Evolutionary conservation across 1,140 invertebrate genomes (phyloP).

Genomic region (Aphaenogaster floridana): DNA sequence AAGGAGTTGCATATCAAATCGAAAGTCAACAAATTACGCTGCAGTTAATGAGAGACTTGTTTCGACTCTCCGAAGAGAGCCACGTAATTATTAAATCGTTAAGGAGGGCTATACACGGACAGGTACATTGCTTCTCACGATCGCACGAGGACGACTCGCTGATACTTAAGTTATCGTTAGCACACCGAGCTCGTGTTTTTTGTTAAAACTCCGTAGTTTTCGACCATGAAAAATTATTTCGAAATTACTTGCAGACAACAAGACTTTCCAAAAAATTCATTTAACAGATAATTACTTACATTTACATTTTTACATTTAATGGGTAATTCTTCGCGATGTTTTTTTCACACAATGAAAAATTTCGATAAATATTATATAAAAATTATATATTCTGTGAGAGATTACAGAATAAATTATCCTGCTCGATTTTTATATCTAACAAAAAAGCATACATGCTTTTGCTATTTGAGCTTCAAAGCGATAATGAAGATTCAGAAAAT

Average conservation of each 20-base stretch:
- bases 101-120: conserved; percentile 52
- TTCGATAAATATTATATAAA: conserved; percentile 5
- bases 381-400: neutral
- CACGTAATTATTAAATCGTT: conserved; percentile 71
- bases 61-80: conserved; percentile 53
- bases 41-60: conserved; percentile 62
- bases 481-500: neutral
- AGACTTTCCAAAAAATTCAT: neutral
- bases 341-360: neutral
- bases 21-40: conserved; percentile 60
- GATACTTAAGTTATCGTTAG: conserved; percentile 68
- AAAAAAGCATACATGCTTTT: neutral
- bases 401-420: neutral
- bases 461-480: neutral
- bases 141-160: neutral
- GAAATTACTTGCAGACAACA: neutral
- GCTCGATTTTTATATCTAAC: conserved; percentile 3
- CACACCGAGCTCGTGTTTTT: conserved; percentile 1
- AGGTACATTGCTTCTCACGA: conserved; percentile 39
- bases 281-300: neutral
- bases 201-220: neutral
- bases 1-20: conserved; percentile 64
- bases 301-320: neutral
- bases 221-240: neutral
- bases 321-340: neutral